These are phyloP conservation scores for Carassius carassius DNA, from an alignment of 2,113 vertebrate species.

Conservation along the genomic window DNA sequence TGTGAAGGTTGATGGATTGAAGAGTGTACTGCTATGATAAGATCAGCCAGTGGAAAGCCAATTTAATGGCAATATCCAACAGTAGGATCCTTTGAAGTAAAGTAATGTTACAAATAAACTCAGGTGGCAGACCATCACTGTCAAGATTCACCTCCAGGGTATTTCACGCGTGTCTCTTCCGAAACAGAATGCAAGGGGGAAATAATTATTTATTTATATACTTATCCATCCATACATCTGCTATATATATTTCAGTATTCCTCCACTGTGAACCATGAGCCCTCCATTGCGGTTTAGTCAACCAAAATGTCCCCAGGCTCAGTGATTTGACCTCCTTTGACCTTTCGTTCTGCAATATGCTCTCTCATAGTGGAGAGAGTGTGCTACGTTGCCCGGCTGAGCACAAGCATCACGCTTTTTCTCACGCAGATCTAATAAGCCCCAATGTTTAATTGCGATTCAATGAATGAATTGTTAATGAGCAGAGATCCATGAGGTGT, in stretches of 20 bases:
- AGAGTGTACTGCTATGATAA: conserved; percentile 64
- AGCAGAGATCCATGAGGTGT: conserved; percentile 59
- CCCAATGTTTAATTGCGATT: conserved; percentile 58
- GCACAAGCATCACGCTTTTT: conserved; percentile 37
- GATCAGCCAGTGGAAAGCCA: conserved; percentile 65
- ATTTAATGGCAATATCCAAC: conserved; percentile 67
- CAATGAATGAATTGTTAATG: conserved; percentile 69
- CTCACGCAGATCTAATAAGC: conserved; percentile 51
- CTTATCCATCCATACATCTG: neutral
- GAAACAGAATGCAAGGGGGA: neutral
- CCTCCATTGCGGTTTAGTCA: neutral
- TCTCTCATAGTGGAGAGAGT: conserved; percentile 32
- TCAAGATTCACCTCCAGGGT: conserved; percentile 17
- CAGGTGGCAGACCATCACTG: conserved; percentile 15
- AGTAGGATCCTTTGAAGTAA: conserved; percentile 61
- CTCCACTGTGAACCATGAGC: neutral
- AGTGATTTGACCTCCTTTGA: conserved; percentile 14
- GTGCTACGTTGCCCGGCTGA: conserved; percentile 28
- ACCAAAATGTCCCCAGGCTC: conserved; percentile 24
- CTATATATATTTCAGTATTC: neutral
- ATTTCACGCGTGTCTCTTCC: neutral
- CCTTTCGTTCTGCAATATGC: conserved; percentile 39
- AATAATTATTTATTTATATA: conserved; percentile 14
- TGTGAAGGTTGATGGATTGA: conserved; percentile 59
- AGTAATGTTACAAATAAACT: conserved; percentile 43